Base-by-base conservation (phyloP, 2,888 invertebrate species). In the Toxonevra muliebris region DNA sequence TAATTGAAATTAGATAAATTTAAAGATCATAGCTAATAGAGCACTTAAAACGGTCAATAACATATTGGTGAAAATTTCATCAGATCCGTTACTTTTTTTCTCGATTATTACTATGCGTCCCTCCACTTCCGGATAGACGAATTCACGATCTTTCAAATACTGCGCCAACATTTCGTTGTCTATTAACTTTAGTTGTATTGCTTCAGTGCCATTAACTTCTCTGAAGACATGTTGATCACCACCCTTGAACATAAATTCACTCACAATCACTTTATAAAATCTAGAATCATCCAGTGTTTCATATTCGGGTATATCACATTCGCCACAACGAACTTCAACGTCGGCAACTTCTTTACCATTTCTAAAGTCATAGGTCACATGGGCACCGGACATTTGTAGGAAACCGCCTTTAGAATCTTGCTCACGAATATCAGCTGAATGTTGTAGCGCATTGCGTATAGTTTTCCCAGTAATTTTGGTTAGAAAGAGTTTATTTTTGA, bases 381-480 rank as follows among this genome's bases (percentile, higher is more conserved):
- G 88, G 12, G 93, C 74, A 1, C 96, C 96, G 15, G 96, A 94
- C 66, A 92, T 86, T 86, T 97, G 96, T 8, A 96, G 86, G 79
- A 95, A 96, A 72, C 90, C 91, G 0, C 95, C 95, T 15, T 86
- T 88, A 1, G 88, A 84, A n/a, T 88, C 87, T 0, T 83, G 80
- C 65, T 87, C 86, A 70, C 75, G 73, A n/a, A 79, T 76, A 1
- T 82, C 80, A 1, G 93, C 93, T 1, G 91, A 87, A 80, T 88
- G 89, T 79, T 95, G 94, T 3, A 95, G 85, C 76, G 91, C n/a
- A n/a, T n/a, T n/a, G n/a, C n/a, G n/a, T n/a, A n/a, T n/a, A n/a
- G n/a, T n/a, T n/a, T n/a, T n/a, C 89, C 96, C 96, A 19, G 86
- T 89, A n/a, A 96, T 82, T 54, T 87, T 86, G 0, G 92, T 82